A percentile compares a stretch with the other conserved stretches of the same genome.
Evolutionary conservation across 2,113 vertebrate species (phyloP).

Genomic region (Typhlomys cinereus): DNA sequence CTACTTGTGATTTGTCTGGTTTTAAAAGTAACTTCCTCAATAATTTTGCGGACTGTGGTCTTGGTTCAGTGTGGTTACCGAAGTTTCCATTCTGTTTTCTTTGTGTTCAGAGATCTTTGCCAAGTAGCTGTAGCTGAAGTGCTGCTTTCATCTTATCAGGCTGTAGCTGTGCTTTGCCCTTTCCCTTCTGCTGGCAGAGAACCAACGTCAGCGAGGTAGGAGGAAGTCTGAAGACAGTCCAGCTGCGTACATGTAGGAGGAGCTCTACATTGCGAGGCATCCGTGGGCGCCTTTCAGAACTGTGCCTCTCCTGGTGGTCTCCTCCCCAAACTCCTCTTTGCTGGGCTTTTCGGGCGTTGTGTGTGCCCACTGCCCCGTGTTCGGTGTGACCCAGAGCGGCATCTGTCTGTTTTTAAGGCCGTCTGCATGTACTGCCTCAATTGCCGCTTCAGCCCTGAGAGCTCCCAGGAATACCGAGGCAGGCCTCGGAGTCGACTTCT

Average conservation of each 20-base stretch:
- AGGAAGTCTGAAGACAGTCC: neutral
- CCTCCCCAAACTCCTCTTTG: neutral
- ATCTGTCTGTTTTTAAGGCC: neutral
- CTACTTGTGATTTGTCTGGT: neutral
- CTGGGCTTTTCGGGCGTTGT: neutral
- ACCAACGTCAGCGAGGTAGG: neutral
- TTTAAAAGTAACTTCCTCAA: neutral
- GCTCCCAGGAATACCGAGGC: neutral
- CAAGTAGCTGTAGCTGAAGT: neutral
- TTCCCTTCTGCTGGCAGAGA: neutral
- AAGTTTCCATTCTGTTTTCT: neutral
- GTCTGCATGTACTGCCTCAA: neutral
- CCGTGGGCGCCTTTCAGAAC: too few species aligned
- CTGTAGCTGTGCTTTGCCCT: neutral
- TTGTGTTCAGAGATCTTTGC: neutral
- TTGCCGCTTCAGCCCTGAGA: neutral
- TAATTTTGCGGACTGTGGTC: neutral
- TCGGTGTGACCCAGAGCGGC: neutral
- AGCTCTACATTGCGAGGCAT: too few species aligned
- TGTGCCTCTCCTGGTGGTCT: neutral
- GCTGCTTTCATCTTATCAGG: neutral
- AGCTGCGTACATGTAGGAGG: neutral
- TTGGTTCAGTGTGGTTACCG: neutral
- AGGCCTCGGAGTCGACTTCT: neutral
- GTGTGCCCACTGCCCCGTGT: neutral